Evolutionary conservation across 1,140 invertebrate species (phyloP).

Genomic region (Uloborus diversus): DNA sequence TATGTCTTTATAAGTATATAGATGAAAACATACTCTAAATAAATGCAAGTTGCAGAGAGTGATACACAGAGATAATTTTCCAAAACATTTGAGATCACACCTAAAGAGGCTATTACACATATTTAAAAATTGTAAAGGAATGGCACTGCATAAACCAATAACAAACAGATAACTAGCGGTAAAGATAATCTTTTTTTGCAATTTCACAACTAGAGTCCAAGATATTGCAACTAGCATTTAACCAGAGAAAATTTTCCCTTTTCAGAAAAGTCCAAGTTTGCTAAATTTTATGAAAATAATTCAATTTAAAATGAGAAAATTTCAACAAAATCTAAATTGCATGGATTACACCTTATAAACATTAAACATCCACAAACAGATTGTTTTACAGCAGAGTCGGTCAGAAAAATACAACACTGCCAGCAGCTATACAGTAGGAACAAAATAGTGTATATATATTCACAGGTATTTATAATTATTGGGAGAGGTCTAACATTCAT

Average conservation of each 20-base stretch:
- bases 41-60: conserved; percentile 34
- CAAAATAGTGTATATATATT: conserved; percentile 52
- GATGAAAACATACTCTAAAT: conserved; percentile 31
- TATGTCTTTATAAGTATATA: background rate
- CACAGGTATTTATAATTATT: conserved; percentile 30
- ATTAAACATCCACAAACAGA: conserved; percentile 24
- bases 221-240: conserved; percentile 25
- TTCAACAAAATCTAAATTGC: background rate
- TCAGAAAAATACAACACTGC: conserved; percentile 53
- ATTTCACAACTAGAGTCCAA: background rate
- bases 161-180: background rate
- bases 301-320: conserved; percentile 6
- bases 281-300: conserved; percentile 23
- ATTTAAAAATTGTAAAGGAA: background rate
- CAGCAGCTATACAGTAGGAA: conserved; percentile 56
- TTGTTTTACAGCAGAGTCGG: conserved; percentile 37
- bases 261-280: background rate
- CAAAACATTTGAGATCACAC: background rate
- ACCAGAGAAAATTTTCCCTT: conserved; percentile 16
- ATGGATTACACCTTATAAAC: background rate
- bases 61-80: background rate
- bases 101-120: background rate
- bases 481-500: conserved; percentile 43
- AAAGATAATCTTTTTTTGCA: background rate
- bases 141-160: background rate